These are phyloP conservation scores for Rana temporaria DNA, from an alignment of 2,113 vertebrate species.

Conservation along the genomic window DNA sequence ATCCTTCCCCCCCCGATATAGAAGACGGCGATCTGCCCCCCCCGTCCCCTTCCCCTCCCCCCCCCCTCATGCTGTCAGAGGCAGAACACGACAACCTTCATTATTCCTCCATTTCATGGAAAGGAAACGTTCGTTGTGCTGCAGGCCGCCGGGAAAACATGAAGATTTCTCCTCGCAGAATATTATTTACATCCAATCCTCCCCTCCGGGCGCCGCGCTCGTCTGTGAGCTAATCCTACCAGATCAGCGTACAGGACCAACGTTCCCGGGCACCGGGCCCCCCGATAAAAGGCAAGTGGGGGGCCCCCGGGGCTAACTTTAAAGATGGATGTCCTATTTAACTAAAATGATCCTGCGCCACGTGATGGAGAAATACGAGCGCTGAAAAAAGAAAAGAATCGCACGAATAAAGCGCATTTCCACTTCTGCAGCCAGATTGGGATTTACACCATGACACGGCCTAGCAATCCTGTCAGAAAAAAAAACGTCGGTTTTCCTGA, in stretches of 20 bases:
- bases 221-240: not conserved
- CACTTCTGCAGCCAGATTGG: too few relatives aligned
- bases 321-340: too few relatives aligned
- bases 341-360: too few relatives aligned
- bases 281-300: too few relatives aligned
- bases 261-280: not conserved
- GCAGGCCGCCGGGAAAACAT: not conserved
- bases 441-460: too few relatives aligned
- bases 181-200: not conserved
- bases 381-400: too few relatives aligned
- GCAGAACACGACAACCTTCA: not conserved
- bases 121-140: not conserved
- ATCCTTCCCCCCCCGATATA: not conserved
- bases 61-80: not conserved
- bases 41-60: not conserved
- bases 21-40: not conserved
- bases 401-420: too few relatives aligned
- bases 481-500: too few relatives aligned
- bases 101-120: conserved; percentile 5
- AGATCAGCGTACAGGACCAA: not conserved
- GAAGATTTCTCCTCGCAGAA: not conserved
- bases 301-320: too few relatives aligned
- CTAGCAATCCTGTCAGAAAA: too few relatives aligned
- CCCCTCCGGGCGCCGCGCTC: conserved; percentile 10
- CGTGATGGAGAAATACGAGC: too few relatives aligned